phyloP scores from a whole-genome alignment of 2,888 invertebrate genomes.

The Synanthedon tipuliformis region DNA sequence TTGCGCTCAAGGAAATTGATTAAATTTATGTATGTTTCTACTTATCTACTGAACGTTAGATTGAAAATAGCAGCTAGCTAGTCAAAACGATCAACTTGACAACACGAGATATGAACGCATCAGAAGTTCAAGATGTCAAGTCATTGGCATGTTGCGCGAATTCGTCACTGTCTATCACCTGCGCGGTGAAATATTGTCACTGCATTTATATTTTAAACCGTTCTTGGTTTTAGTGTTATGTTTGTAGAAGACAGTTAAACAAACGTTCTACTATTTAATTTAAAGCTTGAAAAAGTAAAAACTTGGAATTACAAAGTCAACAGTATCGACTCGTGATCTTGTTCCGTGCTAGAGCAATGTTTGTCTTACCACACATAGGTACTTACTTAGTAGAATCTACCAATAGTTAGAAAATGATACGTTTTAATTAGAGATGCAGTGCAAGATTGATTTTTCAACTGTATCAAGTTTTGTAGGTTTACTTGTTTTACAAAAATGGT shows the following conservation, averaged over 20 bases:
- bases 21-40: no score
- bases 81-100: slow-evolving; percentile 2
- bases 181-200: slow-evolving; percentile 32
- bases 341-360: slow-evolving; percentile 6
- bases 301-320: slow-evolving; percentile 35
- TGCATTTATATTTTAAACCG: slow-evolving; percentile 45
- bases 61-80: no score
- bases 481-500: no score
- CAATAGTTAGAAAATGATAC: no score
- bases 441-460: no score
- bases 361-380: background rate
- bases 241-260: slow-evolving; percentile 38
- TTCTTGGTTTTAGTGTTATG: slow-evolving; percentile 42
- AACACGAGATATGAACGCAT: slow-evolving; percentile 1
- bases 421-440: no score
- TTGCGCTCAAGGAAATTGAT: no score
- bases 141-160: slow-evolving; percentile 13
- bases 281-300: slow-evolving; percentile 24
- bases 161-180: slow-evolving; percentile 40
- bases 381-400: background rate
- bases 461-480: no score
- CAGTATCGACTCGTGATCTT: slow-evolving; percentile 19
- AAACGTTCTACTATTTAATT: slow-evolving; percentile 32
- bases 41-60: no score
- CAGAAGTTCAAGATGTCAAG: no score